Evolutionary conservation across 1,140 invertebrate genomes (phyloP), one percentile per base, ranked within the genome.

Genomic region (Octopus bimaculoides): DNA sequence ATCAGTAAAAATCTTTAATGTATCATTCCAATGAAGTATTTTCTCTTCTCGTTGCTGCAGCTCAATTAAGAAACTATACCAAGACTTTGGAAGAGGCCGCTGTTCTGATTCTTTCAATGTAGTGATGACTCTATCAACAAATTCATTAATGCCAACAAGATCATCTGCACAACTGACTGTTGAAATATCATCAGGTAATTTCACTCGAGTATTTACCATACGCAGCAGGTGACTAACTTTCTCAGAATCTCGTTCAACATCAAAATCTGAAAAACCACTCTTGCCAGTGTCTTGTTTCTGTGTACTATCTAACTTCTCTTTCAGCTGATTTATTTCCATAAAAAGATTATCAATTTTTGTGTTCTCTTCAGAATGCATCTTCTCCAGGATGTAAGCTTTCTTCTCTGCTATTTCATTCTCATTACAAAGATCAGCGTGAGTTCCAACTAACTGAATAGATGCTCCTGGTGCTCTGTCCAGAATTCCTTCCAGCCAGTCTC

Each of bases 401-500:
- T 77, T 82, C 73, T 84, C 83, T 52, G 81, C 26, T 3, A 88
- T 83, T 14, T 87, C 83, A 54, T 87, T 85, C n/a, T 78, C 41
- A 5, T 74, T 79, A 74, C 86, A 87, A 14, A 88, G 75, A 80
- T 89, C 88, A 54, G 85, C 82, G 81, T 89, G 88, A 7, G 88
- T 89, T 17, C 86, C 87, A 4, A 87, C 86, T 10, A 87, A 41
- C 20, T 85, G 78, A 75, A 89, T 86, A 4, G 81, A 79, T 12
- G 88, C 87, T 9, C 87, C 87, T 77, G 84, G 85, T 5, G 88
- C 87, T 56, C 87, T 77, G 77, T 88, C 87, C 76, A 85, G 86
- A 41, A 89, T 88, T 4, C 86, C 85, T 77, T 89, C 88, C 5
- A 89, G 78, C 88, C 88, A 89, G 78, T 86, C 83, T 2, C 88